phyloP scores from a whole-genome alignment of 2,797 vertebrate species.

The Malacoctenus gilli region DNA sequence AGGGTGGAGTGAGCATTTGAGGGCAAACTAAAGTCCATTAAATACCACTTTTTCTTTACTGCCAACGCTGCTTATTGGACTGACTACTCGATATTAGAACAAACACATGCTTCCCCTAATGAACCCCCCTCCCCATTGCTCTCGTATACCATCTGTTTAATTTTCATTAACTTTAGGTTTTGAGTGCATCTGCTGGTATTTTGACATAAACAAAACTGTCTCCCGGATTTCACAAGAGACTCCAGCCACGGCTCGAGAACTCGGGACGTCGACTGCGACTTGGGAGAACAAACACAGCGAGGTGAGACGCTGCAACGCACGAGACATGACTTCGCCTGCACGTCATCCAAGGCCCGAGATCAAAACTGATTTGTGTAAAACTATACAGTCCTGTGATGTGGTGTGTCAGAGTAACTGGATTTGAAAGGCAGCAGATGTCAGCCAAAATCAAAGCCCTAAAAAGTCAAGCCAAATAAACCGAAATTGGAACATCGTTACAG shows the following conservation, averaged over 20 bases:
- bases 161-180: not conserved
- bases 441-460: not conserved
- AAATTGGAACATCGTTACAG: slow-evolving; percentile 1
- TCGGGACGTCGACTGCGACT: not conserved
- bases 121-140: not conserved
- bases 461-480: not conserved
- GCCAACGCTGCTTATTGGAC: not conserved
- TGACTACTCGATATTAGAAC: not conserved
- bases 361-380: not conserved
- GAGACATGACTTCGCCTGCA: not conserved
- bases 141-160: not conserved
- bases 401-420: not conserved
- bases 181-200: not conserved
- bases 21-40: slow-evolving; percentile 14
- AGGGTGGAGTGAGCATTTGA: slow-evolving; percentile 2
- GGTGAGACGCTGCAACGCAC: not conserved
- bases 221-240: not conserved
- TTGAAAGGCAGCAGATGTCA: slow-evolving; percentile 7
- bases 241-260: no score
- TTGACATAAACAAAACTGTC: not conserved
- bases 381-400: not conserved
- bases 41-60: no score
- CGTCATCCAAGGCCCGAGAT: not conserved
- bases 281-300: not conserved
- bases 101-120: not conserved